Evolutionary conservation across 1,140 invertebrate species (phyloP), one percentile per base, ranked within the genome.

Genomic region (Aphelenchoides fujianensis): DNA sequence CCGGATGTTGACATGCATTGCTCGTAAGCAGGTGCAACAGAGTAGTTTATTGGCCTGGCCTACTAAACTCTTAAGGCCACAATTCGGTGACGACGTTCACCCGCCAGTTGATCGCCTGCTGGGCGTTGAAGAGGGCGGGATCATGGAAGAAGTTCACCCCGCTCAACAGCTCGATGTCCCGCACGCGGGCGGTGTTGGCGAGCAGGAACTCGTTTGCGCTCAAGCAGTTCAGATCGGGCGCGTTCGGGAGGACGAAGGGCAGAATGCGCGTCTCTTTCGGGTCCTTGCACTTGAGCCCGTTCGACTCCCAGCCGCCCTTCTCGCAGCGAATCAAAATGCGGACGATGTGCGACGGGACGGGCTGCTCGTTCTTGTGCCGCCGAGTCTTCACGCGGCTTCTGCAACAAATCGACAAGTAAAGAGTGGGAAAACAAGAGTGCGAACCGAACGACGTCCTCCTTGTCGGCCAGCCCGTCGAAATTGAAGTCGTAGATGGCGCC

Each of bases 281-380:
- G 9, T 63, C 32, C 2, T 63, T 35, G 75, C 76, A 78, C 31
- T 48, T 37, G 31, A 37, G 48, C 34, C 79, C 75, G 19, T 71
- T 69, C 16, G 64, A 52, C 48, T 78, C 48, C 76, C 76, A 78
- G 37, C 34, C 31, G 12, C 53, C 64, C 2, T 68, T 55, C 36
- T 75, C 73, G 27, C 76, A 78, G 12, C 78, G 78, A n/a, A 78
- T 53, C 32, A 78, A 32, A 30, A 78, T 72, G 23, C 77, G 61
- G 63, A 78, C 74, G 2, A 78, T 23, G 32, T 78, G 76, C 28
- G 76, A 64, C 7, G 76, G 76, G 9, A 16, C 30, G 54, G 54
- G 48, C 28, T 54, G 48, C 30, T 57, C 34, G 34, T n/a, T 52
- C 71, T 53, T 35, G n/a, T 41, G 54, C 41, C 41, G 30, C 16